Evolutionary conservation across 1,140 invertebrate species (phyloP), one percentile per base, ranked within the genome.

Genomic region (Orchestia grillus): DNA sequence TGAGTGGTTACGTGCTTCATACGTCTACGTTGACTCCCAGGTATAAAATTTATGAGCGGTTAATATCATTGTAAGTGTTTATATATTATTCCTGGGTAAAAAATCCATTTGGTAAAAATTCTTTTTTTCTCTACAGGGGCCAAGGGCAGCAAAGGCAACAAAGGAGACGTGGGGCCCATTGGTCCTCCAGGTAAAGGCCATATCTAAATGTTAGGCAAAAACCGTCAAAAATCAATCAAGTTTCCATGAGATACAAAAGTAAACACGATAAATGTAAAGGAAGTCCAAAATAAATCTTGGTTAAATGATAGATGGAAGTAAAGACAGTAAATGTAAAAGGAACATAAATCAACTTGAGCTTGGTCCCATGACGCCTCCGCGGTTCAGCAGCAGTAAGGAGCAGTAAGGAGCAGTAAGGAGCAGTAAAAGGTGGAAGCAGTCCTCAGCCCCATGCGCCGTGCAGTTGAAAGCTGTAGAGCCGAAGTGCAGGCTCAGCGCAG

Each of bases 141-240:
- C 23, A 57, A 88, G 42, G 96, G 96, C 87, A 53, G 19, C 44
- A 96, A 96, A 96, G 96, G 96, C 62, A 53, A 47, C 41, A 91
- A 90, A 45, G 96, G 96, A n/a, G 88, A 91, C 16, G 0, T 45
- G 40, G 96, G 96, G n/a, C 96, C 96, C 19, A 16, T 90, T 8
- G 96, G 96, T 40, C 96, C 96, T 36, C 87, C 44, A 96, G 96
- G 96, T 96, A 90, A 87, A 43, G 95, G n/a, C n/a, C 45, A 36
- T 36, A 77, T 3, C 6, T 53, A 19, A 19, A 53, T 8, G n/a
- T 53, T 19, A 53, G 6, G 19, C 47, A 19, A 53, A 53, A 19
- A 53, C 47, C 6, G 19, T 6, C 47, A 53, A 53, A 53, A 19
- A 53, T n/a, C n/a, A n/a, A n/a, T n/a, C n/a, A n/a, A n/a, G n/a